Percentiles rank a stretch among this genome's conserved stretches.
Conservation (phyloP, 2,797 vertebrate genomes). For the Ctenopoma multispine region DNA sequence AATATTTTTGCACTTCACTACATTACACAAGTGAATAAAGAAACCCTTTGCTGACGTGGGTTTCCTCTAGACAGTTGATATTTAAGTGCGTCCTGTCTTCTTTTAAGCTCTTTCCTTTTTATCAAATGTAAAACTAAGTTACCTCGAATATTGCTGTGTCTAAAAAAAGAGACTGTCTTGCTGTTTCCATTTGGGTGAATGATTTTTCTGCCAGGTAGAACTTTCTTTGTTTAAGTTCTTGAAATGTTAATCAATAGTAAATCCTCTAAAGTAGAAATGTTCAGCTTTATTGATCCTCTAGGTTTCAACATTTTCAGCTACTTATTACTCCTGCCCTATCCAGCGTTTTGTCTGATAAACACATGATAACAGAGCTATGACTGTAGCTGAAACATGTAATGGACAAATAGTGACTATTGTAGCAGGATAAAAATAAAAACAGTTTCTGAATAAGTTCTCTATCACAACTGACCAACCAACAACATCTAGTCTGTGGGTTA, state of each 20-base stretch:
- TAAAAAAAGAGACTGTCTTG: background rate
- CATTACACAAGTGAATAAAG: conserved; percentile 25
- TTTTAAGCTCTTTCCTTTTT: background rate
- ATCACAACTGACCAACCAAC: background rate
- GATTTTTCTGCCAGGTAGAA: background rate
- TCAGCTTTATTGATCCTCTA: background rate
- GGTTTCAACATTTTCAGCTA: background rate
- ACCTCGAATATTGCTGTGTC: background rate
- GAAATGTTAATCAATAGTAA: background rate
- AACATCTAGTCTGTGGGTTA: too few species aligned
- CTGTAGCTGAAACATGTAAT: too few species aligned
- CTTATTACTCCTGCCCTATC: background rate
- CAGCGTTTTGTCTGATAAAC: background rate
- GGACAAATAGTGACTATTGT: too few species aligned
- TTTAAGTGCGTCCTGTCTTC: background rate
- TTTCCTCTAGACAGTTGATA: background rate
- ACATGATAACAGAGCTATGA: background rate
- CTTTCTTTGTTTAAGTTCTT: background rate
- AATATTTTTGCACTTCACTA: background rate
- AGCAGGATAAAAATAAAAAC: background rate
- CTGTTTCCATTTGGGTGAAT: conserved; percentile 24
- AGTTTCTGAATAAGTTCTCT: background rate
- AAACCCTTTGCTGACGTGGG: background rate
- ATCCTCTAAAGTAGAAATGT: background rate
- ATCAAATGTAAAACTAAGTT: background rate